These are phyloP conservation scores for Spinus olivaceus DNA, from an alignment of 2,797 vertebrate species.

Conservation along the genomic window DNA sequence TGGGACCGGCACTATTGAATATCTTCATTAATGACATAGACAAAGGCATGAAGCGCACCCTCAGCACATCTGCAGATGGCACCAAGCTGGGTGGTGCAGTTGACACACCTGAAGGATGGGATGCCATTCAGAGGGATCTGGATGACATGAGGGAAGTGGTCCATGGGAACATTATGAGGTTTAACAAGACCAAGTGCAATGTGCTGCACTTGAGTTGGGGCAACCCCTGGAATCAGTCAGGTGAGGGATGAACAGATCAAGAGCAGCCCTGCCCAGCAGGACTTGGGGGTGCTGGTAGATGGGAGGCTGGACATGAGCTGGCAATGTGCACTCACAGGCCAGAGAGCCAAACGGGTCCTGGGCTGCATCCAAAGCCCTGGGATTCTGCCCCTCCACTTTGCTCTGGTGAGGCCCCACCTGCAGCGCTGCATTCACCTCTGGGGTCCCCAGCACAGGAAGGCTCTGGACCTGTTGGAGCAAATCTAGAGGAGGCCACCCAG, in stretches of 20 bases:
- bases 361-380: background rate
- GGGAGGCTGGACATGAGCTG: background rate
- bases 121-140: background rate
- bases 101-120: background rate
- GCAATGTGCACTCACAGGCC: background rate
- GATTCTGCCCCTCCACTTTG: background rate
- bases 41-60: background rate
- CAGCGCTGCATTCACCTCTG: background rate
- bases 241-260: background rate
- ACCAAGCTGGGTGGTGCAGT: background rate
- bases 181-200: background rate
- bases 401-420: background rate
- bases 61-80: background rate
- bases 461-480: background rate
- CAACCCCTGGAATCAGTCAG: rapidly evolving
- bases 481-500: background rate
- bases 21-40: background rate
- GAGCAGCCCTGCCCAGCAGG: background rate
- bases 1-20: background rate
- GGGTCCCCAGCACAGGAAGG: background rate
- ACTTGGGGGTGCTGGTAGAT: background rate
- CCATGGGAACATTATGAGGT: background rate
- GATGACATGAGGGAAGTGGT: background rate
- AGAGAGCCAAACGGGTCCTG: rapidly evolving
- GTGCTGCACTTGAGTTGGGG: background rate